A percentile compares a stretch with the other conserved stretches of the same genome.
Evolutionary conservation across 2,113 vertebrate genomes (phyloP).

Genomic region (Cottus gobio): DNA sequence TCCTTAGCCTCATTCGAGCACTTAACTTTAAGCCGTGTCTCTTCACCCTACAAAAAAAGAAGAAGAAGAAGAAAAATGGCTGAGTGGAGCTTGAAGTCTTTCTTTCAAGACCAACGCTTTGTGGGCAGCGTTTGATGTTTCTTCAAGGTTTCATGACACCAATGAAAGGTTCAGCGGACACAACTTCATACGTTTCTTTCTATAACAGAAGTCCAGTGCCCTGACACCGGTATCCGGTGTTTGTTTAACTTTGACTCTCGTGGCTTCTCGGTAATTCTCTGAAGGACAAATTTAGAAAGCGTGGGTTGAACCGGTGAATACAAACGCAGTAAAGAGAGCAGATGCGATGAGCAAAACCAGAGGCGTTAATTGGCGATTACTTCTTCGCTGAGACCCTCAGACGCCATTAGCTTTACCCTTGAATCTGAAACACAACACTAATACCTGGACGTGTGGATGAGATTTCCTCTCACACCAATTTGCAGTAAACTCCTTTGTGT

Average conservation of each 20-base stretch:
- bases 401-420: conserved; percentile 62
- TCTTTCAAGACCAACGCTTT: conserved; percentile 41
- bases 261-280: conserved; percentile 56
- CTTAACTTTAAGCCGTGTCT: conserved; percentile 31
- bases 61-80: neutral
- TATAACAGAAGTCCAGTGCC: conserved; percentile 9
- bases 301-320: conserved; percentile 25
- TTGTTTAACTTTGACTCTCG: conserved; percentile 51
- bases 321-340: conserved; percentile 27
- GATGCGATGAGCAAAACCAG: conserved; percentile 20
- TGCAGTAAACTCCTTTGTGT: conserved; percentile 51
- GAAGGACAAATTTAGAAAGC: conserved; percentile 65
- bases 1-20: conserved; percentile 39
- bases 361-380: conserved; percentile 50
- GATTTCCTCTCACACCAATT: conserved; percentile 45
- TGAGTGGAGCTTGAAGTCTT: conserved; percentile 19
- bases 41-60: conserved; percentile 10
- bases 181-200: conserved; percentile 24
- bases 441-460: conserved; percentile 44
- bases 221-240: conserved; percentile 17
- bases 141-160: conserved; percentile 39
- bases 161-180: conserved; percentile 17
- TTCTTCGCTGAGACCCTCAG: conserved; percentile 40
- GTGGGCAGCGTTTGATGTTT: conserved; percentile 46
- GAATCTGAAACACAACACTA: conserved; percentile 54